phyloP scores from a whole-genome alignment of 1,140 invertebrate species.

The Hetaerina americana region DNA sequence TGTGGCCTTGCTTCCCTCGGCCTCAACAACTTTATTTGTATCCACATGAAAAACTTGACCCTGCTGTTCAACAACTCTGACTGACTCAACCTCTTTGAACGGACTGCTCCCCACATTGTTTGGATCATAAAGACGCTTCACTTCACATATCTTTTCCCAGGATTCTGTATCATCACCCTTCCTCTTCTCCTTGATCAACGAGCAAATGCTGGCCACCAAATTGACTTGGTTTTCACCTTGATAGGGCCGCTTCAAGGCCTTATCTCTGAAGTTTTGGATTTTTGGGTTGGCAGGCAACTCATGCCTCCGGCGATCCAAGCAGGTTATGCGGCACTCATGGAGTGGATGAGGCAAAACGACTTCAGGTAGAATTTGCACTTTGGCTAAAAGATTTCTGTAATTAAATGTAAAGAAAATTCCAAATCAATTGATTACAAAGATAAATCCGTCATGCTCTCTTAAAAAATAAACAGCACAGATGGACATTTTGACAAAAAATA shows the following conservation, averaged over 20 bases:
- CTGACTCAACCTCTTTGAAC: neutral
- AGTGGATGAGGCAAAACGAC: conserved; percentile 35
- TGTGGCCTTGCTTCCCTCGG: too few species aligned
- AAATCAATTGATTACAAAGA: neutral
- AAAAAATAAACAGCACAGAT: too few species aligned
- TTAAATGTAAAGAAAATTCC: neutral
- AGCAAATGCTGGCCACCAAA: neutral
- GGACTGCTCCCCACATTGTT: neutral
- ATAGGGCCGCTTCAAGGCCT: neutral
- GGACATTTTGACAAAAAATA: too few species aligned
- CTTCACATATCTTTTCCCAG: neutral
- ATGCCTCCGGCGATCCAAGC: conserved; percentile 29
- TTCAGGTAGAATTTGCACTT: conserved; percentile 53
- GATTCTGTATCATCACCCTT: neutral
- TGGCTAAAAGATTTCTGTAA: conserved; percentile 22
- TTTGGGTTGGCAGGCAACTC: neutral
- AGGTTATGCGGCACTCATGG: conserved; percentile 31
- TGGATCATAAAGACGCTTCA: neutral
- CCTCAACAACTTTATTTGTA: too few species aligned
- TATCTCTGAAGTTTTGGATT: neutral
- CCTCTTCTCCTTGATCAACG: neutral
- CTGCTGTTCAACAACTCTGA: neutral
- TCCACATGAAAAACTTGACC: too few species aligned
- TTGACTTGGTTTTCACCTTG: neutral
- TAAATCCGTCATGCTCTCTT: too few species aligned